Percentiles rank a stretch among this genome's conserved stretches.
These are phyloP conservation scores for Xyrichtys novacula DNA, from an alignment of 2,797 vertebrate genomes.

Conservation along the genomic window DNA sequence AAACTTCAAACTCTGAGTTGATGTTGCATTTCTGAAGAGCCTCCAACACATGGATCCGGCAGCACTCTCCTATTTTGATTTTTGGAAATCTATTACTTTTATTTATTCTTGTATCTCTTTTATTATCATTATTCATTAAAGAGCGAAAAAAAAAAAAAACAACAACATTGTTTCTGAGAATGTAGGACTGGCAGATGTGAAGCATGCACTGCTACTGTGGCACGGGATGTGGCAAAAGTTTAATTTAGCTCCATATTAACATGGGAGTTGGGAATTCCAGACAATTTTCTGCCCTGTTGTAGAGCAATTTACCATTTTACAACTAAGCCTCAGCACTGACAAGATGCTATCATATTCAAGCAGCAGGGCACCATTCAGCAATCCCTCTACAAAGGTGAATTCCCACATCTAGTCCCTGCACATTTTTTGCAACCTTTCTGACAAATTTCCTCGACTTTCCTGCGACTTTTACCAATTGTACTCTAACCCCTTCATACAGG, in stretches of 20 bases:
- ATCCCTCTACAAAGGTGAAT: no score
- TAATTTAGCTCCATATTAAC: constrained; percentile 64
- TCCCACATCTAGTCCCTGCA: no score
- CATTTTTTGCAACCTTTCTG: no score
- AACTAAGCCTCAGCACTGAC: constrained; percentile 5
- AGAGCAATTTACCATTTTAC: constrained; percentile 16
- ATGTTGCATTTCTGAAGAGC: neutral
- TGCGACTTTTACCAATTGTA: no score
- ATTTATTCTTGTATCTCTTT: constrained; percentile 1
- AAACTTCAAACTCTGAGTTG: constrained; percentile 19
- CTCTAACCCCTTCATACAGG: no score
- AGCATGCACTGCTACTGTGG: constrained; percentile 23
- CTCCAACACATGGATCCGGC: neutral
- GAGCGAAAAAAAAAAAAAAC: constrained; percentile 38
- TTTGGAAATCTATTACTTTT: constrained; percentile 6
- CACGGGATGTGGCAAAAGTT: constrained; percentile 43
- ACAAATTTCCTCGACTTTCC: no score
- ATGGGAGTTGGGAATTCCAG: constrained; percentile 62
- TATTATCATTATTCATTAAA: constrained; percentile 32
- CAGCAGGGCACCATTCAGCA: no score
- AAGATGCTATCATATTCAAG: no score
- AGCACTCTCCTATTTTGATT: neutral
- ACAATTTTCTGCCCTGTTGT: constrained; percentile 41
- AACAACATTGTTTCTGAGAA: constrained; percentile 14
- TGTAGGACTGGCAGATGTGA: constrained; percentile 17